Percentiles rank a stretch among this genome's conserved stretches.
phyloP scores from a whole-genome alignment of 1,140 invertebrate species.

The Papilio machaon region DNA sequence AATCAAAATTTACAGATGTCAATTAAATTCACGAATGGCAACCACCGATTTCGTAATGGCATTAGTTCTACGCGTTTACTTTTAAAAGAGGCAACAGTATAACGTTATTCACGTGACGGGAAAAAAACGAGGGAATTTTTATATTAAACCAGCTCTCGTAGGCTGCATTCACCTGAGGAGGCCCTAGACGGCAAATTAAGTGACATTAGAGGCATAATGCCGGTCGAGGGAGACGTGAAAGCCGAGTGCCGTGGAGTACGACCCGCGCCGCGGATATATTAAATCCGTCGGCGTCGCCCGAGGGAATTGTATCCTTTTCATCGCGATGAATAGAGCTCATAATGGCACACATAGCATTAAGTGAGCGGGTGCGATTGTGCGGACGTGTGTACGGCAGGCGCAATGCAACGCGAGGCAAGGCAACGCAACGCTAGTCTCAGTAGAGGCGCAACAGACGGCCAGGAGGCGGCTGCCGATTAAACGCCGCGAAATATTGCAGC shows the following conservation, averaged over 20 bases:
- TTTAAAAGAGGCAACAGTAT: conserved; percentile 77
- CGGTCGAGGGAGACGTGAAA: conserved; percentile 73
- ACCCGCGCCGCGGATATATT: conserved; percentile 53
- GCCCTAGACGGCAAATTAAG: conserved; percentile 80
- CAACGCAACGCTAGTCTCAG: conserved; percentile 62
- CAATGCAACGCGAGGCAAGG: conserved; percentile 56
- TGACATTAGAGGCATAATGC: conserved; percentile 81
- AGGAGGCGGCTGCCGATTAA: conserved; percentile 36
- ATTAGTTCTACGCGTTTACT: conserved; percentile 79
- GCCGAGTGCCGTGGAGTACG: conserved; percentile 69
- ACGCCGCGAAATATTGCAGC: conserved; percentile 38
- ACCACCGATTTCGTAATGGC: conserved; percentile 74
- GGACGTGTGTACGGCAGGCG: conserved; percentile 47
- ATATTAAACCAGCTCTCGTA: conserved; percentile 78
- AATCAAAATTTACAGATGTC: not conserved
- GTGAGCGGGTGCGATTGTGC: conserved; percentile 42
- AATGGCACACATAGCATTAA: conserved; percentile 43
- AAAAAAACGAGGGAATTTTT: conserved; percentile 74
- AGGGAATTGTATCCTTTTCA: conserved; percentile 49
- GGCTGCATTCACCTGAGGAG: conserved; percentile 78
- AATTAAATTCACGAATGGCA: conserved; percentile 53
- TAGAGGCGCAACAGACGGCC: conserved; percentile 45
- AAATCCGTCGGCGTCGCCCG: conserved; percentile 39
- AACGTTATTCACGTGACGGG: conserved; percentile 69
- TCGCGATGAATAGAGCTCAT: conserved; percentile 48